Base-by-base conservation (phyloP, 92 coral and sea anemone species). In the Bergia puertoricense region DNA sequence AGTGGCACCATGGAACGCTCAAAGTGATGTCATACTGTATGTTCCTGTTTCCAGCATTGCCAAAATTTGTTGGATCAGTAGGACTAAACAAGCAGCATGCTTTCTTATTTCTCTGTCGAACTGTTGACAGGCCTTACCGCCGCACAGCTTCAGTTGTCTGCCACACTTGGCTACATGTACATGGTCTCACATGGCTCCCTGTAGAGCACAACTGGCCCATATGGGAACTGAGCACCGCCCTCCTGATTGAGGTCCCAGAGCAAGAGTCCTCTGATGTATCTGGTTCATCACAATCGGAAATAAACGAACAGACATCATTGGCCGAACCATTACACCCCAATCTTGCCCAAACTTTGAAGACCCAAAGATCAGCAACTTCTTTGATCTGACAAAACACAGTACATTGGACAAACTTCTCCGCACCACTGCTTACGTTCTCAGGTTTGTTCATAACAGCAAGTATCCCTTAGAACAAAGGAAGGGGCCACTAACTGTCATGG, bases 11-110 rank as follows among this genome's bases (percentile, higher is more conserved):
- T 88, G 91, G 44, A 88, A 82, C 57, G 76, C 79, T 39, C 89
- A 43, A 11, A 91, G 66, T 1, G 91, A 89, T 42, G 89, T 89
- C 36, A 89, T 74, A 74, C n/a, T n/a, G n/a, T n/a, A n/a, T 91
- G 89, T 59, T 91, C 94, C 46, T 78, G 88, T n/a, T 65, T 66
- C 94, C 90, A 89, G 75, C 85, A 88, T 37, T 68, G 81, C 92
- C 92, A 91, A 57, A 83, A 91, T 67, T 89, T n/a, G 93, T 38
- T 88, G 92, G 39, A 91, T 36, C 30, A 91, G 73, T n/a, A 91
- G 74, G 4, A 89, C 92, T 50, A 77, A 37, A 77, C 40, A 59
- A 77, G 81, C 37, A 38, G 81, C 62, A 22, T 59, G 39, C 48
- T 46, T 77, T 57, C 81, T 45, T 18, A 77, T n/a, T 37, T 40